A percentile compares a stretch with the other conserved stretches of the same genome.
Conservation (phyloP, 2,888 invertebrate species). For the Orchesellides sinensis region DNA sequence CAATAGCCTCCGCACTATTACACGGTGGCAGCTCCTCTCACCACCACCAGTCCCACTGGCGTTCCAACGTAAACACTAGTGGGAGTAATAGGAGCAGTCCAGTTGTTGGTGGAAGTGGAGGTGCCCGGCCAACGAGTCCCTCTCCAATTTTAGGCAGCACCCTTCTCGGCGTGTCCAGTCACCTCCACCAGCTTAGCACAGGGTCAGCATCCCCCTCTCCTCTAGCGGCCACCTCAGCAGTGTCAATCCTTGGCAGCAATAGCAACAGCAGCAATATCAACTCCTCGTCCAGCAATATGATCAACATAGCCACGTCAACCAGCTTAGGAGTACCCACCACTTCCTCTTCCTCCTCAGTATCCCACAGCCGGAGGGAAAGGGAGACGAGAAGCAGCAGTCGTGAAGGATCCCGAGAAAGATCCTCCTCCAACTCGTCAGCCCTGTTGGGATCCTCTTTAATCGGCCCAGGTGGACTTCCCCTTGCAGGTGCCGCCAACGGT, state of each 20-base stretch:
- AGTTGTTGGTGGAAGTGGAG: slow-evolving; percentile 9
- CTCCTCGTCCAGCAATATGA: neutral
- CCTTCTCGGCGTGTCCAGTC: slow-evolving; percentile 53
- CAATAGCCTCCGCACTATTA: neutral
- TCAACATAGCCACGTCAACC: no score
- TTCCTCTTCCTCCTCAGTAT: neutral
- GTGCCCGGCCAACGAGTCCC: slow-evolving; percentile 37
- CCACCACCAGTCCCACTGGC: slow-evolving; percentile 23
- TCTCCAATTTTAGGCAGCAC: slow-evolving; percentile 56
- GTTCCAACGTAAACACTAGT: slow-evolving; percentile 1
- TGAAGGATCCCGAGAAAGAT: slow-evolving; percentile 56
- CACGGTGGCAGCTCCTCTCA: neutral
- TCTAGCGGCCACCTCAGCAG: neutral
- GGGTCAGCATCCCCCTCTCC: slow-evolving; percentile 19
- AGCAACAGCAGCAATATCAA: neutral
- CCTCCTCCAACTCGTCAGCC: slow-evolving; percentile 43
- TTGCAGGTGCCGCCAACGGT: slow-evolving; percentile 32
- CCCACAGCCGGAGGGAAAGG: slow-evolving; percentile 14
- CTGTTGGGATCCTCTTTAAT: slow-evolving; percentile 18
- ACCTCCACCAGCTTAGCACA: slow-evolving; percentile 38
- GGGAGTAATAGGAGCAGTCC: slow-evolving; percentile 44
- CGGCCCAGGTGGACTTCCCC: slow-evolving; percentile 23
- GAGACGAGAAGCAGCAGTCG: slow-evolving; percentile 32
- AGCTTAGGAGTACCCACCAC: no score
- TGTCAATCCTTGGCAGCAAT: slow-evolving; percentile 11